Percentiles rank a stretch among this genome's conserved stretches.
Evolutionary conservation across 37 sponge, comb jelly and placozoan species (phyloP).

Genomic region (Beroe forskalii): DNA sequence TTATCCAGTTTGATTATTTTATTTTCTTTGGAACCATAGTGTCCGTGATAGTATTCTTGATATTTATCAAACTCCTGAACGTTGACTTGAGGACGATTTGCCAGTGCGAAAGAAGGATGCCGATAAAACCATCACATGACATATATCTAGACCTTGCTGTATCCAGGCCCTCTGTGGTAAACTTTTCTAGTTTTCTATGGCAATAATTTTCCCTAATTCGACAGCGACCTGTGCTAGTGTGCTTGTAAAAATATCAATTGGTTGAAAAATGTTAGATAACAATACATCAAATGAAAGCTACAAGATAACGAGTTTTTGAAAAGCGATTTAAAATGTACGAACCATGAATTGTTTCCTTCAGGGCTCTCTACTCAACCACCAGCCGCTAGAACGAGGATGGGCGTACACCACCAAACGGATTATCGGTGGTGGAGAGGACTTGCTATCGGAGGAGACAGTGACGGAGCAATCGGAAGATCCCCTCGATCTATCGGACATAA

Average conservation of each 20-base stretch:
- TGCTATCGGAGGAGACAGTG: neutral
- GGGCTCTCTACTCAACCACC: slow-evolving; percentile 24
- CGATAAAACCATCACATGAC: neutral
- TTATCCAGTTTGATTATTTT: neutral
- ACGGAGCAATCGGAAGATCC: neutral
- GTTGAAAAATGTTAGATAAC: too few species aligned
- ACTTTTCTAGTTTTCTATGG: too few species aligned
- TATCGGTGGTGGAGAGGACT: neutral
- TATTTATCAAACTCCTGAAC: neutral
- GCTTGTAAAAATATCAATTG: too few species aligned
- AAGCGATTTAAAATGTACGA: neutral
- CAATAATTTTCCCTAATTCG: too few species aligned
- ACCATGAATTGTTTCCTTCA: neutral
- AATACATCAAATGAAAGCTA: too few species aligned
- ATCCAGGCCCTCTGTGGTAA: slow-evolving; percentile 21
- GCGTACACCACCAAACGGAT: slow-evolving; percentile 53
- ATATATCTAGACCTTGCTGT: neutral
- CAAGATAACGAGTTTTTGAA: neutral
- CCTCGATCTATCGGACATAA: slow-evolving; percentile 12
- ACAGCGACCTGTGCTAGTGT: too few species aligned
- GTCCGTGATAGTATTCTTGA: neutral
- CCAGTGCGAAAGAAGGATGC: neutral
- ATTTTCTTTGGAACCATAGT: neutral
- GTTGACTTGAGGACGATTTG: neutral
- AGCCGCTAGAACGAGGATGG: slow-evolving; percentile 30